These are phyloP conservation scores for Sorex araneus DNA, from an alignment of 2,113 vertebrate genomes.

Conservation along the genomic window DNA sequence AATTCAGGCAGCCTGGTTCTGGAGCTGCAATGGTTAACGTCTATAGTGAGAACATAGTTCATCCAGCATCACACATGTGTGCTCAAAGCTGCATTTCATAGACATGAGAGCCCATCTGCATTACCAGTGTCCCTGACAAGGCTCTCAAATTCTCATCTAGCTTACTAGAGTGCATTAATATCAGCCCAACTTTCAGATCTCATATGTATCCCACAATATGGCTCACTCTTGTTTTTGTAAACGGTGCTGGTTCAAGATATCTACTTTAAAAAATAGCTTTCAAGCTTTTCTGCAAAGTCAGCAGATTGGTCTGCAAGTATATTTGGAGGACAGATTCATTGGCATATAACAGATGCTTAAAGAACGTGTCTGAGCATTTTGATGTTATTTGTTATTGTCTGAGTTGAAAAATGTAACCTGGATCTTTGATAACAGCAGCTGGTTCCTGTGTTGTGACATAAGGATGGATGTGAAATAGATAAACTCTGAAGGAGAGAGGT, in stretches of 20 bases:
- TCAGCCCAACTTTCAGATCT: background rate
- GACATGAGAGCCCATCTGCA: background rate
- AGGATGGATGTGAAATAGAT: background rate
- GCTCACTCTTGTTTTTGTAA: background rate
- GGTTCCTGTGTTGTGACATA: background rate
- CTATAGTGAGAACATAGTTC: background rate
- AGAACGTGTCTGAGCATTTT: slow-evolving; percentile 10
- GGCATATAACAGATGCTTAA: slow-evolving; percentile 4
- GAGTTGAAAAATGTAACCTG: background rate
- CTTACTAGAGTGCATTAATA: background rate
- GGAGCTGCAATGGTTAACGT: background rate
- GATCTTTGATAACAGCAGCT: background rate
- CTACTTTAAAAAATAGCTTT: background rate
- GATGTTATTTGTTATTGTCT: background rate
- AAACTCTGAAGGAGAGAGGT: background rate
- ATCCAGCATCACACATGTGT: background rate
- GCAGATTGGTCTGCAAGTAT: background rate
- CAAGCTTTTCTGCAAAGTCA: slow-evolving; percentile 1
- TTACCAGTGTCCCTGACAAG: background rate
- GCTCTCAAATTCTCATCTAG: background rate
- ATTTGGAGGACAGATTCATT: background rate
- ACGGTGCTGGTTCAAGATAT: slow-evolving; percentile 1
- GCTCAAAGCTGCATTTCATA: background rate
- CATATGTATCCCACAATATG: background rate
- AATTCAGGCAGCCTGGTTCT: background rate